Base-by-base conservation (phyloP, 2,113 vertebrate genomes). In the Calypte anna region DNA sequence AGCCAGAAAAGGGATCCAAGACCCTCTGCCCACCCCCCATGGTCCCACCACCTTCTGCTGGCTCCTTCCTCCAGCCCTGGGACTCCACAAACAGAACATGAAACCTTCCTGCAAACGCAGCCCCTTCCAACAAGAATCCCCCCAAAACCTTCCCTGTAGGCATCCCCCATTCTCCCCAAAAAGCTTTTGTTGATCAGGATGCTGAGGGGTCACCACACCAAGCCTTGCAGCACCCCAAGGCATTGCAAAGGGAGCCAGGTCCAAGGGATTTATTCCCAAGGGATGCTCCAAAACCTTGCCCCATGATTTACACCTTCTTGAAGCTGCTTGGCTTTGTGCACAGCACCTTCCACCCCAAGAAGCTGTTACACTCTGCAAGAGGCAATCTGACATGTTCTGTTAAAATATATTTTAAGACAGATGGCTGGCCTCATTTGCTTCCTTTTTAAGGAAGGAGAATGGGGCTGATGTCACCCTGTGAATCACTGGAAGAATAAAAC, bases 401-500 rank as follows among this genome's bases (percentile, higher is more conserved):
- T 69, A 46, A 51, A 59, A 38, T 15, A 11, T 1, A 2, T 5
- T 22, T 46, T 46, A 14, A 86, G 63, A 69, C 38, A 31, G 72
- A 90, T 70, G 48, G 31, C 25, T 24, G 25, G 25, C 53, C 55
- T 88, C 62, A 80, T 69, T 86, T 7, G 7, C 77, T 89, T 94
- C 90, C 93, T 95, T 53, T 89, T 58, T 87, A 82, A 69, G 91
- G 83, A 82, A 91, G 53, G 61, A 85, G 40, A 91, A 36, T 48
- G 53, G 51, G 95, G 86, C 72, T 81, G 92, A 61, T 54, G 73
- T 89, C 67, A 75, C 1, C 8, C 77, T 61, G 28, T 28, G 75
- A 92, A 68, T 86, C 73, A 91, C 25, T 3, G 7, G 81, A 89
- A 90, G 86, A 88, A 4, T 19, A 59, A 64, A 90, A 64, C 1